These are phyloP conservation scores for Leptothorax acervorum DNA, from an alignment of 2,888 invertebrate genomes.

Conservation along the genomic window DNA sequence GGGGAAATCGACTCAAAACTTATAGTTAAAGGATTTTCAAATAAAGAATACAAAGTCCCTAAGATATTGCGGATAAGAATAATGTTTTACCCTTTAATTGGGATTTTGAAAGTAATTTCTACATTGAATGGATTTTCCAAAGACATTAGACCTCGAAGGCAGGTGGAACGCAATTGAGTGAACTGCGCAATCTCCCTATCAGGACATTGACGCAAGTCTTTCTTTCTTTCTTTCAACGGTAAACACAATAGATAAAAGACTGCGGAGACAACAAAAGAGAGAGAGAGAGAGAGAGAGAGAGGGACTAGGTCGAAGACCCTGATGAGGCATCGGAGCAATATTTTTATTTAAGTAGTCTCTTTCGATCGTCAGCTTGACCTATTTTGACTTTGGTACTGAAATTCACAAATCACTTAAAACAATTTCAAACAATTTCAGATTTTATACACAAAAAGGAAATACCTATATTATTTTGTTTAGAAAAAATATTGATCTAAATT, in stretches of 20 bases:
- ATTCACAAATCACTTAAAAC: neutral
- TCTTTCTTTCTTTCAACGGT: slow-evolving; percentile 47
- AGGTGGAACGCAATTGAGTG: slow-evolving; percentile 21
- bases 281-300: neutral
- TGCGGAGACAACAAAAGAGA: slow-evolving; percentile 20
- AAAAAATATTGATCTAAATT: slow-evolving; percentile 1
- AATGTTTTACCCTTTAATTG: neutral
- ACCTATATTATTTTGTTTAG: neutral
- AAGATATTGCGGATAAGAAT: neutral
- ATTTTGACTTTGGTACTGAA: neutral
- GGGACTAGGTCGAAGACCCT: slow-evolving; percentile 25
- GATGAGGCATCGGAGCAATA: neutral
- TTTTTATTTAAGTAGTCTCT: slow-evolving; percentile 21
- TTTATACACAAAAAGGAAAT: neutral
- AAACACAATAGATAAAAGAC: slow-evolving; percentile 50
- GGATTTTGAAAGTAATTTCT: neutral
- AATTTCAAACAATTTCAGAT: neutral
- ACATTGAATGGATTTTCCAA: neutral
- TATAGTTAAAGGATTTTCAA: neutral
- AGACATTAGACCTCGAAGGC: neutral
- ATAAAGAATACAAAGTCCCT: neutral
- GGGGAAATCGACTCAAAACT: neutral
- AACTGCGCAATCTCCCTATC: slow-evolving; percentile 42
- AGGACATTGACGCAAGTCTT: slow-evolving; percentile 53
- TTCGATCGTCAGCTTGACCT: neutral